Percentiles rank a stretch among this genome's conserved stretches.
Evolutionary conservation across 1,140 invertebrate genomes (phyloP).

Genomic region (Bombus polaris): DNA sequence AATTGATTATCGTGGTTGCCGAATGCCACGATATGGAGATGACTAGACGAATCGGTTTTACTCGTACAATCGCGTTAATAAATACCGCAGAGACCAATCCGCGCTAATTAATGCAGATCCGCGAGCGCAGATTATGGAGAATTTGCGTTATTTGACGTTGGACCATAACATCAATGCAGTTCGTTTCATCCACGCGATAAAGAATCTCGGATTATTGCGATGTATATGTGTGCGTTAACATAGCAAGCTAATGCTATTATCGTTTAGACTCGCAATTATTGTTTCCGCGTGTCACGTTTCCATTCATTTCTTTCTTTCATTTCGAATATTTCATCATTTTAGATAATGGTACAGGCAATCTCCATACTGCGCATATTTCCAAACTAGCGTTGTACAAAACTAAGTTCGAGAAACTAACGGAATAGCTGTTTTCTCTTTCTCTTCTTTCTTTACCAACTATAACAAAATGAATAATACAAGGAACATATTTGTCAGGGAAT

Average conservation of each 20-base stretch:
- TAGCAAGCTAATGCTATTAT: background rate
- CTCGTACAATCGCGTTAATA: constrained; percentile 65
- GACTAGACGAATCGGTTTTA: constrained; percentile 66
- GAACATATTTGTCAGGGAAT: no score
- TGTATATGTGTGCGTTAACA: background rate
- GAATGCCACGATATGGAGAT: constrained; percentile 54
- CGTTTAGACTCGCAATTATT: constrained; percentile 12
- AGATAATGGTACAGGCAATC: no score
- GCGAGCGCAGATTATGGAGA: constrained; percentile 60
- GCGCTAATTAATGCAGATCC: constrained; percentile 68
- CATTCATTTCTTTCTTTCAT: background rate
- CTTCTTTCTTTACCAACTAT: no score
- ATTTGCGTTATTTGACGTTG: constrained; percentile 59
- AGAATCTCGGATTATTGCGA: constrained; percentile 36
- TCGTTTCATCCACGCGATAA: constrained; percentile 42
- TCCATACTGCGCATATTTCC: no score
- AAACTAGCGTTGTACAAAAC: no score
- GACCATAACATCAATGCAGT: constrained; percentile 45
- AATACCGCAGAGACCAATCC: constrained; percentile 62
- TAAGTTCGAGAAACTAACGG: no score
- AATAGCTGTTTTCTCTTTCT: no score
- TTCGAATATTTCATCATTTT: no score
- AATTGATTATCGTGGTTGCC: constrained; percentile 63
- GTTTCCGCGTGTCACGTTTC: background rate
- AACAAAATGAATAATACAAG: no score